Conservation (phyloP, 2,797 vertebrate species). For the Chelon auratus region DNA sequence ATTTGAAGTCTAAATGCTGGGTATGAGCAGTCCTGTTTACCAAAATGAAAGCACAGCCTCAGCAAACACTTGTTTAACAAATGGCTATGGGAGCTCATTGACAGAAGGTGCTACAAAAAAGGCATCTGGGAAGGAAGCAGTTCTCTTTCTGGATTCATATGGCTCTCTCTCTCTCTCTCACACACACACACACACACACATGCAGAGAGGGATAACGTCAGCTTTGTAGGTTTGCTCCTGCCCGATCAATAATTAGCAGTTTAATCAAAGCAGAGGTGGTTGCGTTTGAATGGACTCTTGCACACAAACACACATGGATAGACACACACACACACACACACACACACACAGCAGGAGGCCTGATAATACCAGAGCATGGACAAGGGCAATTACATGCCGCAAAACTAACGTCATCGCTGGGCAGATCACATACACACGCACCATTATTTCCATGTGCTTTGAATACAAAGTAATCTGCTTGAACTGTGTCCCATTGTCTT, state of each 20-base stretch:
- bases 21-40: not conserved
- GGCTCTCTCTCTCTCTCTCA: not conserved
- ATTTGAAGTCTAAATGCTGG: not conserved
- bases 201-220: slow-evolving; percentile 35
- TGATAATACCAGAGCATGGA: slow-evolving; percentile 58
- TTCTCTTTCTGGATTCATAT: not conserved
- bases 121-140: not conserved
- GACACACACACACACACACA: not conserved
- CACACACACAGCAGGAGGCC: slow-evolving; percentile 23
- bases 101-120: slow-evolving; percentile 2
- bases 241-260: slow-evolving; percentile 62
- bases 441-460: slow-evolving; percentile 37
- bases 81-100: slow-evolving; percentile 2
- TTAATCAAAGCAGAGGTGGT: slow-evolving; percentile 64
- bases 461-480: slow-evolving; percentile 45
- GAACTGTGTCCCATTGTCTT: slow-evolving; percentile 8
- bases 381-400: slow-evolving; percentile 55
- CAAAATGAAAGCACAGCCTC: not conserved
- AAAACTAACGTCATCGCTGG: slow-evolving; percentile 43
- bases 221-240: slow-evolving; percentile 40
- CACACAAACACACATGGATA: slow-evolving; percentile 2
- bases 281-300: slow-evolving; percentile 40
- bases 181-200: slow-evolving; percentile 8
- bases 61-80: not conserved
- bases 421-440: slow-evolving; percentile 16